These are phyloP conservation scores for Cheilosia scutellata DNA, from an alignment of 2,888 invertebrate genomes.

Conservation along the genomic window DNA sequence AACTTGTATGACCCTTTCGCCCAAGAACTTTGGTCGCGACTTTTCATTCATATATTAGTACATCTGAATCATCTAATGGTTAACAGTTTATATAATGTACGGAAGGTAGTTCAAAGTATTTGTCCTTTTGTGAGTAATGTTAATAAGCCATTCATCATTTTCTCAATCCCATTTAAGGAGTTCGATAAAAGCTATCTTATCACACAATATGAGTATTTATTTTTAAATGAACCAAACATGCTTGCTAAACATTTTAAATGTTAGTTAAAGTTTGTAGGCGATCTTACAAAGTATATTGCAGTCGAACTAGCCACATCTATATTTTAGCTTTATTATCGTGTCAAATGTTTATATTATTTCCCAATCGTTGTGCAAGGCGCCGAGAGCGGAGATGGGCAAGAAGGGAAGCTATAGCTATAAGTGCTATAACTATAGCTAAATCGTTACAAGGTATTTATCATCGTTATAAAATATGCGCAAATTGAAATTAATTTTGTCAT, in stretches of 20 bases:
- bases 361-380: background rate
- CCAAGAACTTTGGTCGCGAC: no score
- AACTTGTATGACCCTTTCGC: no score
- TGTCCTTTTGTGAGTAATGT: no score
- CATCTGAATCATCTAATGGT: no score
- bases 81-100: no score
- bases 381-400: background rate
- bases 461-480: background rate
- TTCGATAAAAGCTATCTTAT: background rate
- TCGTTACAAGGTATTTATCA: background rate
- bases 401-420: background rate
- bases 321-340: background rate
- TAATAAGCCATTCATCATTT: no score
- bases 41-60: no score
- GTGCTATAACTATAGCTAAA: background rate
- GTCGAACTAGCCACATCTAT: conserved; percentile 2
- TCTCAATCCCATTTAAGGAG: no score
- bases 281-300: background rate
- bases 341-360: background rate
- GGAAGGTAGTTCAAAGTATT: no score
- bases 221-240: background rate
- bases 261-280: background rate
- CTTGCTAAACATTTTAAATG: no score
- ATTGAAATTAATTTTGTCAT: conserved; percentile 2
- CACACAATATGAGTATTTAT: background rate